Base-by-base conservation (phyloP, 92 coral and sea anemone species). In the Siderastrea radians region DNA sequence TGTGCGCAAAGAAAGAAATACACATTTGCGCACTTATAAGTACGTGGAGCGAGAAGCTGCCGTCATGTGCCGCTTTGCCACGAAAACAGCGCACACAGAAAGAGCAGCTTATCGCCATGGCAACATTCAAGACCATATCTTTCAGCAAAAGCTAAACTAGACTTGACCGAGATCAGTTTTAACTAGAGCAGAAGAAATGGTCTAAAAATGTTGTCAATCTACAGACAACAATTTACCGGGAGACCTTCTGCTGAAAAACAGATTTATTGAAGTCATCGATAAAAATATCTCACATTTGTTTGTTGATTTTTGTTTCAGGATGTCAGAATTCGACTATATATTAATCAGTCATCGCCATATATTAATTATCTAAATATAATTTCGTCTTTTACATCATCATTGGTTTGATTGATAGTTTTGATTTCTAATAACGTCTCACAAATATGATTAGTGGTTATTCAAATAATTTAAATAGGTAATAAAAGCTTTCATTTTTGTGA, bases 81-180 rank as follows among this genome's bases (percentile, higher is more conserved):
- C 17, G 5, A 1, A 79, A 50, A 5, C 6, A 49, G 11, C 5
- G 7, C 44, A 6, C 44, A 14, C 2, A 0, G 47, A 46, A 47
- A 3, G 74, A 3, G 62, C 77, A 68, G 44, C 55, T 45, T 6
- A 16, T 47, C 46, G 60, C 72, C 80, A 93, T 91, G 95, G 88
- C 93, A 95, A 93, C 98, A 95, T 95, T 95, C 95, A 95, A 95
- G 98, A 95, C 98, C 98, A 95, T 93, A 92, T 88, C 94, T 94
- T 95, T 90, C 88, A 83, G 87, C 80, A 83, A 70, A 72, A 81
- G 75, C 79, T 74, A 68, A 66, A 77, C 65, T n/a, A 38, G 74
- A 86, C 45, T 49, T 73, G 57, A 50, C 63, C 64, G 60, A 4
- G 11, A 17, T 58, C 77, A 87, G 71, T 88, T 82, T 75, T 65